These are phyloP conservation scores for Exaiptasia diaphana DNA, from an alignment of 64 coral and sea anemone genomes.

Conservation along the genomic window DNA sequence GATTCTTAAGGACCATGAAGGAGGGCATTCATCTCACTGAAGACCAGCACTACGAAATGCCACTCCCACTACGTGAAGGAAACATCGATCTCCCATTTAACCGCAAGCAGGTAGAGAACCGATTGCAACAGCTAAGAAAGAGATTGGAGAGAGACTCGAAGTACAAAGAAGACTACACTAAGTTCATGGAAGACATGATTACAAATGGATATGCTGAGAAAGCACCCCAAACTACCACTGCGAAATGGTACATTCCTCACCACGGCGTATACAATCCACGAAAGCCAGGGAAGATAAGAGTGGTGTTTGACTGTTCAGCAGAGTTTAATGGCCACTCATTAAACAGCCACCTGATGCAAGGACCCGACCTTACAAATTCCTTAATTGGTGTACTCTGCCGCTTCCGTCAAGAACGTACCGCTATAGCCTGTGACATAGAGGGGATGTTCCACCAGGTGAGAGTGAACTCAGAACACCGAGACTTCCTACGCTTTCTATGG, in stretches of 20 bases:
- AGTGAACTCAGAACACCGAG: not conserved
- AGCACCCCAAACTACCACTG: not conserved
- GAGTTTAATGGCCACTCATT: conserved; percentile 23
- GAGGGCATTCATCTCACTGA: conserved; percentile 11
- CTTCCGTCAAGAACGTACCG: conserved; percentile 25
- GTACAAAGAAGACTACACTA: conserved; percentile 37
- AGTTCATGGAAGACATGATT: conserved; percentile 17
- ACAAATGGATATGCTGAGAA: conserved; percentile 6
- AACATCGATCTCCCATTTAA: conserved; percentile 5
- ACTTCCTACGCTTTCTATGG: conserved; percentile 22
- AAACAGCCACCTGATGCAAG: conserved; percentile 22
- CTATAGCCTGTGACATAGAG: conserved; percentile 34
- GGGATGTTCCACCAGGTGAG: too few species aligned
- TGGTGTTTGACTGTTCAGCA: conserved; percentile 34
- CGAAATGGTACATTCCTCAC: conserved; percentile 26
- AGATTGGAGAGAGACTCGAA: conserved; percentile 11
- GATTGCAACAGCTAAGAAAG: conserved; percentile 16
- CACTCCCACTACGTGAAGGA: not conserved
- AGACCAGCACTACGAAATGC: conserved; percentile 46
- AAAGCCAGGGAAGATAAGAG: not conserved
- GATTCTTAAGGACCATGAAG: conserved; percentile 5
- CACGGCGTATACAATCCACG: conserved; percentile 41
- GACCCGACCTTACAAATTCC: conserved; percentile 30
- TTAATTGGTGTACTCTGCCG: conserved; percentile 35
- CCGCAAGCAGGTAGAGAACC: not conserved